Conservation (phyloP, 2,797 vertebrate species). For the Enteromius trimaculatus region DNA sequence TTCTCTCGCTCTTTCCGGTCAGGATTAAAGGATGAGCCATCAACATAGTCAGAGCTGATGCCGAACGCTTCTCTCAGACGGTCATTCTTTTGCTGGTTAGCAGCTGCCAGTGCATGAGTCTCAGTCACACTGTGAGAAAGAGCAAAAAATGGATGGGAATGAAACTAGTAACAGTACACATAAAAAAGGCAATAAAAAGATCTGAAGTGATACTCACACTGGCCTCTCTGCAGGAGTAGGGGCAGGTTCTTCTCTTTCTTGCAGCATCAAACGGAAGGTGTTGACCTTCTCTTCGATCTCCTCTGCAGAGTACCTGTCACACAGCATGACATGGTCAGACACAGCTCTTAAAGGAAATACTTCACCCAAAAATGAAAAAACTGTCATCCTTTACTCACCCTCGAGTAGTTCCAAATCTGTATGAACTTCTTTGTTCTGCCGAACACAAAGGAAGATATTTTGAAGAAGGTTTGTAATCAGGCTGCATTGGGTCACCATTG, state of each 20-base stretch:
- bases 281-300: conserved; percentile 94
- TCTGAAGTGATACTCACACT: conserved; percentile 71
- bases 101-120: conserved; percentile 90
- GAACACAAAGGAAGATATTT: too few relatives aligned
- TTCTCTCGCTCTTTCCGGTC: conserved; percentile 86
- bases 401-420: too few relatives aligned
- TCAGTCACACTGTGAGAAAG: conserved; percentile 81
- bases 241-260: conserved; percentile 86
- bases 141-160: background rate
- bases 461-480: too few relatives aligned
- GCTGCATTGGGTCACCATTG: too few relatives aligned
- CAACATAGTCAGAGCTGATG: conserved; percentile 88
- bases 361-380: too few relatives aligned
- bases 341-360: background rate
- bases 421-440: too few relatives aligned
- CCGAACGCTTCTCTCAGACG: conserved; percentile 89
- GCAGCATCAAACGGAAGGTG: conserved; percentile 91
- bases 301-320: conserved; percentile 84
- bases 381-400: too few relatives aligned
- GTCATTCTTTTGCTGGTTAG: conserved; percentile 93
- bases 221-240: conserved; percentile 76
- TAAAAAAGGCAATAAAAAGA: background rate
- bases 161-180: background rate
- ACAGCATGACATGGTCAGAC: background rate
- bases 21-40: conserved; percentile 91